Conservation (phyloP, 2,888 invertebrate species). For the Hypomecis atomaria region DNA sequence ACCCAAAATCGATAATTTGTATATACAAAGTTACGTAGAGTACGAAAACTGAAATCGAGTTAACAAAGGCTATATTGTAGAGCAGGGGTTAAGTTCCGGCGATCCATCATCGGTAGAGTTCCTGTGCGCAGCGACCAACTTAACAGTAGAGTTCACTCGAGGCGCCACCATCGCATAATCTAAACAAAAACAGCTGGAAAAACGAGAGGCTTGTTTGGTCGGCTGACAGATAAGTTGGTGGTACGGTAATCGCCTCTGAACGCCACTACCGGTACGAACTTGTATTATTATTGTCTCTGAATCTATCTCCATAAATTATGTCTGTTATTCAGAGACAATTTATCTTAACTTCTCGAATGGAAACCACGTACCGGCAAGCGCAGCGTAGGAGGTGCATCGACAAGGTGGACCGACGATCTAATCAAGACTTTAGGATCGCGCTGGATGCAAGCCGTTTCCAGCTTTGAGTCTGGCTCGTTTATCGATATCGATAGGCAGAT, state of each 20-base stretch:
- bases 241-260: conserved; percentile 5
- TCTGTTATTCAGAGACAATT: neutral
- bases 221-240: neutral
- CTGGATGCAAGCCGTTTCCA: too few relatives aligned
- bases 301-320: conserved; percentile 10
- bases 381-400: too few relatives aligned
- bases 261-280: conserved; percentile 7
- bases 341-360: too few relatives aligned
- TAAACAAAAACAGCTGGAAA: neutral
- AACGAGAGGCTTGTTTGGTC: neutral
- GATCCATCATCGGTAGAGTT: conserved; percentile 28
- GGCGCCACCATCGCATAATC: neutral
- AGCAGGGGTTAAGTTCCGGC: conserved; percentile 30
- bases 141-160: neutral
- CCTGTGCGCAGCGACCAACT: conserved; percentile 11
- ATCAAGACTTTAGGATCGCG: too few relatives aligned
- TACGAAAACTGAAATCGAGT: conserved; percentile 9
- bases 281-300: conserved; percentile 11
- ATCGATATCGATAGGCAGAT: too few relatives aligned
- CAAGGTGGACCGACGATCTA: too few relatives aligned
- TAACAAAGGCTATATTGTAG: conserved; percentile 17
- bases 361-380: too few relatives aligned
- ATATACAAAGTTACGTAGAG: conserved; percentile 10
- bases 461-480: too few relatives aligned
- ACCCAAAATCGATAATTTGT: neutral